These are phyloP conservation scores for Catostylus mosaicus DNA, from an alignment of 30 jellyfish, hydroid and myxozoan genomes.

Conservation along the genomic window DNA sequence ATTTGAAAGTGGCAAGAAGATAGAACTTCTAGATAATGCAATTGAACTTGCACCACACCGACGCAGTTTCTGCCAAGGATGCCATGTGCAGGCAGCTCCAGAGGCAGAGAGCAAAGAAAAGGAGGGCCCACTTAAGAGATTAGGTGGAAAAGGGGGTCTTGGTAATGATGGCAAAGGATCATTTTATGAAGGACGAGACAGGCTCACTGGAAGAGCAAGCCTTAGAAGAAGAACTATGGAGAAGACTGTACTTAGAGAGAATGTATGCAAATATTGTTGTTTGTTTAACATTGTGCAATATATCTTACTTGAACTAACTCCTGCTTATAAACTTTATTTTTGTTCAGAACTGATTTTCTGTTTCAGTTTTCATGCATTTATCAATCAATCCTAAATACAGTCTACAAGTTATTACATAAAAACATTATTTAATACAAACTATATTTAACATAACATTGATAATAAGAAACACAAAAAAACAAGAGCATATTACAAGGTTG, in stretches of 20 bases:
- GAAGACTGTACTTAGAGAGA: constrained; percentile 59
- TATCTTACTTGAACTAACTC: no score
- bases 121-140: constrained; percentile 50
- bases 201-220: constrained; percentile 96
- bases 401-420: no score
- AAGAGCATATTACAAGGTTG: no score
- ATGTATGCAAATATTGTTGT: constrained; percentile 14
- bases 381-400: no score
- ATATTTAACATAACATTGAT: no score
- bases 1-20: constrained; percentile 74
- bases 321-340: no score
- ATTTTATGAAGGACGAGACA: constrained; percentile 64
- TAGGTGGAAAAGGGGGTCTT: constrained; percentile 46
- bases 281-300: not conserved
- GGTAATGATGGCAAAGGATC: constrained; percentile 34
- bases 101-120: constrained; percentile 70
- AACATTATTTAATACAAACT: no score
- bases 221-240: constrained; percentile 79
- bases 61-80: constrained; percentile 93
- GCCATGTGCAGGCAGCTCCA: constrained; percentile 81
- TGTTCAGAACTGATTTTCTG: no score
- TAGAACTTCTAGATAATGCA: constrained; percentile 73
- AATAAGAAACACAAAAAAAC: no score
- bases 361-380: no score
- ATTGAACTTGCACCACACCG: constrained; percentile 95